phyloP scores from a whole-genome alignment of 2,888 invertebrate genomes.

The Pristionchus entomophagus region DNA sequence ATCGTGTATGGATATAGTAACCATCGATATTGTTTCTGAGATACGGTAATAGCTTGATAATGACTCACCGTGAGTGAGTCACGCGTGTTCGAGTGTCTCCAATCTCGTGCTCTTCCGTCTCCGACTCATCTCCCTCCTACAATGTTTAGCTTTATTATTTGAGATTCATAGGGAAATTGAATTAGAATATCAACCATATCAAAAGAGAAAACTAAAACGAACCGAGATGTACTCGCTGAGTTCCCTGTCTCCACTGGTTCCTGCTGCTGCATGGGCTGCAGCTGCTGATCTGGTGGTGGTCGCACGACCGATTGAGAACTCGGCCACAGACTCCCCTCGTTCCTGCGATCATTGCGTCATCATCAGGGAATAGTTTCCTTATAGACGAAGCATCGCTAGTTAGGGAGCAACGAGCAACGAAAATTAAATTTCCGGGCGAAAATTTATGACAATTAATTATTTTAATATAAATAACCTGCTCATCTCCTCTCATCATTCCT shows the following conservation, averaged over 20 bases:
- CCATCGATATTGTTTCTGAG: too few species aligned
- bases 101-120: constrained; percentile 52
- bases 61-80: constrained; percentile 49
- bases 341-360: constrained; percentile 65
- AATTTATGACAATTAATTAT: neutral
- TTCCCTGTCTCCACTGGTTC: constrained; percentile 50
- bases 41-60: neutral
- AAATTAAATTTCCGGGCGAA: neutral
- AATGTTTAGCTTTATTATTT: neutral
- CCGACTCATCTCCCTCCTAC: constrained; percentile 44
- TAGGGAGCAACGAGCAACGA: too few species aligned
- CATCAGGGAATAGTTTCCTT: too few species aligned
- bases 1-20: too few species aligned
- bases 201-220: too few species aligned
- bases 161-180: neutral
- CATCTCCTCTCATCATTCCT: constrained; percentile 38
- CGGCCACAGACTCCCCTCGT: constrained; percentile 74
- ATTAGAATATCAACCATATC: neutral
- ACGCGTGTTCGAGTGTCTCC: constrained; percentile 57
- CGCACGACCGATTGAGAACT: constrained; percentile 73
- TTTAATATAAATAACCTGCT: neutral
- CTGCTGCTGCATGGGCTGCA: neutral
- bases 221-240: constrained; percentile 63
- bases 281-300: constrained; percentile 50
- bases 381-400: too few species aligned